These are phyloP conservation scores for Harpalus rubripes DNA, from an alignment of 2,888 invertebrate genomes.

Conservation along the genomic window DNA sequence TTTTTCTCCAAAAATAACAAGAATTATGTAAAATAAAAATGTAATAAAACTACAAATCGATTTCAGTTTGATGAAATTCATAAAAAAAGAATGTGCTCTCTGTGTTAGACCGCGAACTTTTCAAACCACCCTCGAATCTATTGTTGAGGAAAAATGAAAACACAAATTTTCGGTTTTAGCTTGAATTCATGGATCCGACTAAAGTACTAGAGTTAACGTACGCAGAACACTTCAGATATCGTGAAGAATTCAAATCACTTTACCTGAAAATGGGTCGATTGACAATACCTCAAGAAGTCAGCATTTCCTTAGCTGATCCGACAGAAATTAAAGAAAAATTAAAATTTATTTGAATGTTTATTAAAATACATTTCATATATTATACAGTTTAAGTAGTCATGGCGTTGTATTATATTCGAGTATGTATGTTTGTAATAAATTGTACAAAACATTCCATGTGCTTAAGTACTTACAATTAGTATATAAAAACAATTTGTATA, in stretches of 20 bases:
- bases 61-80: too few species aligned
- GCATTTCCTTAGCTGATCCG: neutral
- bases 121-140: too few species aligned
- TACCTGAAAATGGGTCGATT: neutral
- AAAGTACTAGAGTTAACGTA: neutral
- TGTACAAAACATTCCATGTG: constrained; percentile 36
- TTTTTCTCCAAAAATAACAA: too few species aligned
- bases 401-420: constrained; percentile 48
- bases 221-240: neutral
- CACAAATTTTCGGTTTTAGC: constrained; percentile 26
- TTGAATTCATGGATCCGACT: constrained; percentile 44
- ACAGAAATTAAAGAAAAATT: neutral
- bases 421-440: constrained; percentile 4
- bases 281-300: neutral
- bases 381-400: constrained; percentile 58
- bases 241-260: neutral
- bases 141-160: neutral
- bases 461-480: constrained; percentile 47
- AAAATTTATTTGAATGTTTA: constrained; percentile 24
- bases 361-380: constrained; percentile 58
- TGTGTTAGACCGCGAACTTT: too few species aligned
- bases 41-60: too few species aligned
- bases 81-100: too few species aligned
- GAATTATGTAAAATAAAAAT: too few species aligned
- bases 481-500: constrained; percentile 55